A percentile compares a stretch with the other conserved stretches of the same genome.
Conservation (phyloP, 1,140 invertebrate species). For the Drosophila tsacasi region DNA sequence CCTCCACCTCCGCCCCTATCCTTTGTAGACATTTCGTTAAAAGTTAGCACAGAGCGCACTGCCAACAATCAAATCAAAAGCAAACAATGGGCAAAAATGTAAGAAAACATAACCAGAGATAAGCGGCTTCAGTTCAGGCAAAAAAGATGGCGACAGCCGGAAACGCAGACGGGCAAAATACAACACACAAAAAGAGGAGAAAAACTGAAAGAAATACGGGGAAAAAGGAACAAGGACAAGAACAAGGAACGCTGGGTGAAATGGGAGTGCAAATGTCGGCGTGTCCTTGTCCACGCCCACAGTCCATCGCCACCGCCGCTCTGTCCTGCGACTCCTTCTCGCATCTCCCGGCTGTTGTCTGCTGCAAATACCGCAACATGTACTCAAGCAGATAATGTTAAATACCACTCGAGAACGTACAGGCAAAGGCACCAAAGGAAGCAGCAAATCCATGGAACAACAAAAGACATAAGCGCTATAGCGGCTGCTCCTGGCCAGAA, state of each 20-base stretch:
- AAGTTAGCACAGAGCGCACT: constrained; percentile 74
- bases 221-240: constrained; percentile 18
- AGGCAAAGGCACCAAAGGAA: constrained; percentile 58
- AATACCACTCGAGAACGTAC: constrained; percentile 75
- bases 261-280: constrained; percentile 63
- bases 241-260: constrained; percentile 27
- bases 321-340: constrained; percentile 9
- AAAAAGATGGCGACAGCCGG: constrained; percentile 81
- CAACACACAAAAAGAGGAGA: constrained; percentile 49
- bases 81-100: constrained; percentile 84
- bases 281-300: constrained; percentile 68
- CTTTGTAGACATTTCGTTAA: constrained; percentile 84
- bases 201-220: constrained; percentile 9
- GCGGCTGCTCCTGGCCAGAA: constrained; percentile 43
- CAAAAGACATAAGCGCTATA: constrained; percentile 78
- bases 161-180: constrained; percentile 72
- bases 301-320: constrained; percentile 1
- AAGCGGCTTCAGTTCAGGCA: constrained; percentile 78
- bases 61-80: constrained; percentile 84
- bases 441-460: constrained; percentile 79
- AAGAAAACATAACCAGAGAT: constrained; percentile 84
- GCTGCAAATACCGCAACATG: constrained; percentile 83
- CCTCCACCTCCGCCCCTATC: constrained; percentile 33
- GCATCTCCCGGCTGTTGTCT: constrained; percentile 66
- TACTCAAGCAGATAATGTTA: constrained; percentile 84